Conservation (phyloP, 2,113 vertebrate species). For the Pogonocichla stellata region DNA sequence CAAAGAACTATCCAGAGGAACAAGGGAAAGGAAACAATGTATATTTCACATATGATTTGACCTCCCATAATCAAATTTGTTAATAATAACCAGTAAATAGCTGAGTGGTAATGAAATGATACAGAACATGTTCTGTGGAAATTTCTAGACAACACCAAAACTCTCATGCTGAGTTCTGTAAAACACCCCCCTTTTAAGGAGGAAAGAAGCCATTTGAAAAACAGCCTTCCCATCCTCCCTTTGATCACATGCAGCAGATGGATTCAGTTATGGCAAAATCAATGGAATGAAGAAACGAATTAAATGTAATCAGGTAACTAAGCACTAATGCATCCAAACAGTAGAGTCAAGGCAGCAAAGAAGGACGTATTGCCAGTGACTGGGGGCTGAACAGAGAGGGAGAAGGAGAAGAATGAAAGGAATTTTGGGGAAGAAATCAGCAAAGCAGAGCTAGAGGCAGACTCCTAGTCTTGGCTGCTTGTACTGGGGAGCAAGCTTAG, state of each 20-base stretch:
- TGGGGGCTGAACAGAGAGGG: neutral
- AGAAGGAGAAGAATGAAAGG: neutral
- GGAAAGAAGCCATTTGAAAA: constrained; percentile 19
- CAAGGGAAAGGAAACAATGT: constrained; percentile 20
- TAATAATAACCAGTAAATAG: constrained; percentile 54
- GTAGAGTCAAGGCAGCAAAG: neutral
- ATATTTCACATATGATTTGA: constrained; percentile 47
- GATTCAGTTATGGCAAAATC: constrained; percentile 38
- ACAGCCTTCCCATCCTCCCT: neutral
- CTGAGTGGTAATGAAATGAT: constrained; percentile 53
- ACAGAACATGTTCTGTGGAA: constrained; percentile 53
- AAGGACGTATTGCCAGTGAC: neutral
- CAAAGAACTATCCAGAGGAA: constrained; percentile 7
- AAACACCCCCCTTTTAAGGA: neutral
- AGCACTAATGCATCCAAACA: neutral
- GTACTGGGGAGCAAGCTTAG: neutral
- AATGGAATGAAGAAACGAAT: neutral
- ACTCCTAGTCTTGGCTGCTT: neutral
- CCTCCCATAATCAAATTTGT: constrained; percentile 56
- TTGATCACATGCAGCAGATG: neutral
- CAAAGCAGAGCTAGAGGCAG: neutral
- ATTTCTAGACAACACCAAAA: constrained; percentile 52
- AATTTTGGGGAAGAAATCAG: neutral
- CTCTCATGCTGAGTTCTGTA: constrained; percentile 35
- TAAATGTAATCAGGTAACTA: constrained; percentile 31